A percentile compares a stretch with the other conserved stretches of the same genome.
phyloP scores from a whole-genome alignment of 2,888 invertebrate genomes.

The Nemotelus nigrinus region DNA sequence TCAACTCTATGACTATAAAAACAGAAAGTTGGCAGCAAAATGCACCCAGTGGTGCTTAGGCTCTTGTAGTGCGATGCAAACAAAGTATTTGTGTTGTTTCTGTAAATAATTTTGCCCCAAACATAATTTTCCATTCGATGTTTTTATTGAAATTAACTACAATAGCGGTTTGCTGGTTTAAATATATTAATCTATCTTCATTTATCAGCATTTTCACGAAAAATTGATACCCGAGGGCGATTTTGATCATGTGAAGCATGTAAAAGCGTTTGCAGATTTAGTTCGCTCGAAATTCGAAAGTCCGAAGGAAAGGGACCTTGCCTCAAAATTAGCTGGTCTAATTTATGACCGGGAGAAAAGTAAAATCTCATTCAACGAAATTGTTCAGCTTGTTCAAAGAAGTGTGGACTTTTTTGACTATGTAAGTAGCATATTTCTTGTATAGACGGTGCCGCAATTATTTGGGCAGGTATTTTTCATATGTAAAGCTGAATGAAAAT shows the following conservation, averaged over 20 bases:
- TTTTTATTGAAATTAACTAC: no score
- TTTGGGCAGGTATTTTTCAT: no score
- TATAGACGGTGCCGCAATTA: no score
- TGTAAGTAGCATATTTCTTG: conserved; percentile 3
- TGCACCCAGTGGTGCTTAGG: no score
- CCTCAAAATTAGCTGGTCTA: not conserved
- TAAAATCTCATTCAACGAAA: not conserved
- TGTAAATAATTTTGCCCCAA: no score
- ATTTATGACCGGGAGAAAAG: not conserved
- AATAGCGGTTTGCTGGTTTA: no score
- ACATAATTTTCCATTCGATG: no score
- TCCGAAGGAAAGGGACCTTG: not conserved
- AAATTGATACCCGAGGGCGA: conserved; percentile 37
- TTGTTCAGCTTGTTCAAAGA: not conserved
- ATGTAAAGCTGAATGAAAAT: no score
- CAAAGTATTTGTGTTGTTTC: no score
- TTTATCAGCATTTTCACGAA: conserved; percentile 16
- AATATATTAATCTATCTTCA: not conserved
- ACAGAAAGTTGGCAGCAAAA: no score
- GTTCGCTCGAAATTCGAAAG: not conserved
- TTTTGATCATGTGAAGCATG: not conserved
- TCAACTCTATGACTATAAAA: no score
- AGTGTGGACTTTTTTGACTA: conserved; percentile 15
- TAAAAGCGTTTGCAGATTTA: not conserved
- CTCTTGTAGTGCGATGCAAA: no score